Conservation (phyloP, 2,888 invertebrate genomes). For the Drosophila tripunctata region DNA sequence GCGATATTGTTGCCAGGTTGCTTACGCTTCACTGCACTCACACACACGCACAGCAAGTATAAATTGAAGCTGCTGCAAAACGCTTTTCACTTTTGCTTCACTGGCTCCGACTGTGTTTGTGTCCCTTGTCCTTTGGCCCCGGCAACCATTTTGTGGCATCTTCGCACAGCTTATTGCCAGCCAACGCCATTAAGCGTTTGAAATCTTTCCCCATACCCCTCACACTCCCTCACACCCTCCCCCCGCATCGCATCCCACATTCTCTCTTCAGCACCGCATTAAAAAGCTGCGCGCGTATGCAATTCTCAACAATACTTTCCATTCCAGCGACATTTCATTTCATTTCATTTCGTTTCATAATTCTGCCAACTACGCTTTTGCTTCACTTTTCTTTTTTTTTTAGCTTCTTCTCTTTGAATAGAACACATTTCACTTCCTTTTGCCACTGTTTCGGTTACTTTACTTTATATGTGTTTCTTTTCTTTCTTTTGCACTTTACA, state of each 20-base stretch:
- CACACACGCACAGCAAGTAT: conserved; percentile 10
- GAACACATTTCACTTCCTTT: conserved; percentile 58
- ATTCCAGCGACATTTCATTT: conserved; percentile 48
- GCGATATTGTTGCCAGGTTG: conserved; percentile 74
- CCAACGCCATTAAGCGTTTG: conserved; percentile 71
- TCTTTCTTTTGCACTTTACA: conserved; percentile 25
- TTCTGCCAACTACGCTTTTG: conserved; percentile 45
- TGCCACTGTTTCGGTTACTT: conserved; percentile 4
- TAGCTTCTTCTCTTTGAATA: conserved; percentile 51
- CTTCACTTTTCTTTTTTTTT: not conserved
- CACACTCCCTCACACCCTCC: not conserved
- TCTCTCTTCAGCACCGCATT: conserved; percentile 16
- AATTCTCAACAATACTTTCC: conserved; percentile 66
- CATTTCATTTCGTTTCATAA: conserved; percentile 73
- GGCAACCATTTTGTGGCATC: conserved; percentile 74
- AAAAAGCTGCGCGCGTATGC: conserved; percentile 72
- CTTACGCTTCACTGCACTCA: conserved; percentile 60
- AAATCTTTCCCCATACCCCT: conserved; percentile 6
- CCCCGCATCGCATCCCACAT: not conserved
- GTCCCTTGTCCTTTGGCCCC: conserved; percentile 21
- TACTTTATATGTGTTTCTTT: not conserved
- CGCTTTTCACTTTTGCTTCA: conserved; percentile 76
- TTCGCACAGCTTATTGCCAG: conserved; percentile 61
- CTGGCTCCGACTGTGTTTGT: conserved; percentile 31
- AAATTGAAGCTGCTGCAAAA: conserved; percentile 59